phyloP scores from a whole-genome alignment of 2,888 invertebrate species.

The Polydesmus complanatus region DNA sequence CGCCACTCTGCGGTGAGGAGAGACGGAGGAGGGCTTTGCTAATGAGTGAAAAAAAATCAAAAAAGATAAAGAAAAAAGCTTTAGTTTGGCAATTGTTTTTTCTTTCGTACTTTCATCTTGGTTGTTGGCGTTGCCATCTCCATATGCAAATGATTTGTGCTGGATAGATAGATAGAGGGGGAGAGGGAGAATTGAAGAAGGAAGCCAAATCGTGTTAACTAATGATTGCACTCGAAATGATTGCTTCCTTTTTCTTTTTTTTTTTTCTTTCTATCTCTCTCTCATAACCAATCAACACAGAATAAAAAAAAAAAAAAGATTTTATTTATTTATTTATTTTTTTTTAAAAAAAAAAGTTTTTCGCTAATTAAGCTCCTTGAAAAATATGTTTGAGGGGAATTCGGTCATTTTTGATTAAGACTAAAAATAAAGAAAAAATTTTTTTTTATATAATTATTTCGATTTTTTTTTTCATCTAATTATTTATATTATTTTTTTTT shows the following conservation, averaged over 20 bases:
- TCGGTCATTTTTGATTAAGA: no score
- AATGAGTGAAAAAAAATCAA: background rate
- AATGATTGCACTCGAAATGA: conserved; percentile 14
- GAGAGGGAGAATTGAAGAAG: background rate
- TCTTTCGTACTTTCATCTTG: background rate
- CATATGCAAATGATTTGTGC: background rate
- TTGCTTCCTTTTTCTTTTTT: conserved; percentile 4
- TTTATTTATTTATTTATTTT: background rate
- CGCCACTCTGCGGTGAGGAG: background rate
- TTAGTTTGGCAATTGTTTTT: background rate
- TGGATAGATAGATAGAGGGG: no score
- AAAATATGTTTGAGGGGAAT: no score
- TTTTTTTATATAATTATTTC: no score
- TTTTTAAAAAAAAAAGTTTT: background rate
- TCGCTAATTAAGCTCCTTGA: background rate
- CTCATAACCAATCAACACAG: no score
- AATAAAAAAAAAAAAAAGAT: no score
- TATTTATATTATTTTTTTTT: background rate
- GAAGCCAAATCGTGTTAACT: conserved; percentile 13
- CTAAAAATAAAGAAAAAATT: no score
- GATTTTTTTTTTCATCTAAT: background rate
- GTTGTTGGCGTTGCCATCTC: background rate
- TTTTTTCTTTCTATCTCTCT: no score
- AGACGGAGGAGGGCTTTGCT: background rate
- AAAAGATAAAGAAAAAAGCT: background rate